Conservation (phyloP, 2,888 invertebrate species). For the Anagyrus pseudococci region DNA sequence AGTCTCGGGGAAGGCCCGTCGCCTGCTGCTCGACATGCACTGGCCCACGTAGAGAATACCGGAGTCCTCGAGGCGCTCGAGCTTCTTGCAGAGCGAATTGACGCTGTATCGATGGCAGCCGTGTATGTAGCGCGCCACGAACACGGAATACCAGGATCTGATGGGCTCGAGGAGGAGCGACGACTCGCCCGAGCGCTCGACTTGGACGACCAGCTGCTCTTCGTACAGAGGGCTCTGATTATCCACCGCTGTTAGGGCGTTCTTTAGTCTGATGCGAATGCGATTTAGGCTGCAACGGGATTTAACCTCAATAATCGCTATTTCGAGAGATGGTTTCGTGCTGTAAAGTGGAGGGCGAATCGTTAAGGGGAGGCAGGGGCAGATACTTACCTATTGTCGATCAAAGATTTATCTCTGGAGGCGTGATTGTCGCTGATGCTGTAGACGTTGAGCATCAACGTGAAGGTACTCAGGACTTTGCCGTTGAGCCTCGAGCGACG, state of each 20-base stretch:
- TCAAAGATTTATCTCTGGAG: background rate
- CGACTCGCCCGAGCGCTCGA: background rate
- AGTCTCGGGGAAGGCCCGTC: no score
- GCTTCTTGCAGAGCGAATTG: slow-evolving; percentile 8
- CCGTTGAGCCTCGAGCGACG: background rate
- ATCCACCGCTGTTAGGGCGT: no score
- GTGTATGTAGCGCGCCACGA: slow-evolving; percentile 11
- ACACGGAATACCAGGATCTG: background rate
- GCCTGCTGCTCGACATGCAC: no score
- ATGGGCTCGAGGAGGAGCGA: background rate
- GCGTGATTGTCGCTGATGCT: background rate
- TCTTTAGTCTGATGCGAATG: no score
- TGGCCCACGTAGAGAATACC: background rate
- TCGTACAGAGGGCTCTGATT: background rate
- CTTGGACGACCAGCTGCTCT: background rate
- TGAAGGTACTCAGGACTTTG: background rate
- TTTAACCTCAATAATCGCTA: no score
- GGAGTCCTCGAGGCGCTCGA: no score
- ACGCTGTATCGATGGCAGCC: background rate
- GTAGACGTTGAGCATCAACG: slow-evolving; percentile 5
- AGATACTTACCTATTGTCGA: background rate
- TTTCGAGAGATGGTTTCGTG: no score
- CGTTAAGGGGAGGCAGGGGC: background rate
- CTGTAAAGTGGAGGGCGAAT: no score
- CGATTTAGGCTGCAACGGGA: no score